These are phyloP conservation scores for Drosophila vallismaia DNA, from an alignment of 2,888 invertebrate species.

Conservation along the genomic window DNA sequence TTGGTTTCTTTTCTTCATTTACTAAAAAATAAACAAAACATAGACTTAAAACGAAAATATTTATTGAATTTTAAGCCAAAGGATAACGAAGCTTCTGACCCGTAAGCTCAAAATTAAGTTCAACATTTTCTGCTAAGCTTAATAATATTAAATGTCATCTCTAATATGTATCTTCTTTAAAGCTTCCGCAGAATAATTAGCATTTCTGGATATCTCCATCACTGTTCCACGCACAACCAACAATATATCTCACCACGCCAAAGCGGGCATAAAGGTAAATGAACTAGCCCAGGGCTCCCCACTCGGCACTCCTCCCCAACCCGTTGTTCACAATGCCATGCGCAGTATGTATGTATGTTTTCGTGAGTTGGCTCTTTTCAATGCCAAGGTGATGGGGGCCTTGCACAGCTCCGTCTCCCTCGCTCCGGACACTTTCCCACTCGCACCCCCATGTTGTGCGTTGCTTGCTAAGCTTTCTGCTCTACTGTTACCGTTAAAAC, in stretches of 20 bases:
- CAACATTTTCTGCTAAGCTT: too few species aligned
- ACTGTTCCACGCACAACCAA: constrained; percentile 33
- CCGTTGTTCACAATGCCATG: neutral
- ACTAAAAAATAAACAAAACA: too few species aligned
- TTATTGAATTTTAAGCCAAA: too few species aligned
- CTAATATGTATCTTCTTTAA: constrained; percentile 15
- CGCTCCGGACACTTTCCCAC: constrained; percentile 11
- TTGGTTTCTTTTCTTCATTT: neutral
- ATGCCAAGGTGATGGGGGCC: constrained; percentile 64
- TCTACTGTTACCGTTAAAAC: constrained; percentile 82
- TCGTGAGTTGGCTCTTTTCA: constrained; percentile 57
- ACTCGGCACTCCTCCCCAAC: too few species aligned
- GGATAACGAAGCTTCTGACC: too few species aligned
- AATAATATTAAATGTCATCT: neutral
- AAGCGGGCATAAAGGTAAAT: constrained; percentile 54
- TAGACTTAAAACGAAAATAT: too few species aligned
- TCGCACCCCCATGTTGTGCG: constrained; percentile 18
- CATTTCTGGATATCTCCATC: constrained; percentile 50
- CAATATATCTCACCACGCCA: constrained; percentile 60
- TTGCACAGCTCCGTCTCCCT: constrained; percentile 18
- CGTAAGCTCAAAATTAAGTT: too few species aligned
- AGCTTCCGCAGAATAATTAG: constrained; percentile 54
- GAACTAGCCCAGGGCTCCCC: constrained; percentile 45
- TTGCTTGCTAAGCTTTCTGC: constrained; percentile 67
- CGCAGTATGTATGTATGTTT: neutral